Evolutionary conservation across 2,888 invertebrate species (phyloP), one percentile per base, ranked within the genome.

Genomic region (Dioctria linearis): DNA sequence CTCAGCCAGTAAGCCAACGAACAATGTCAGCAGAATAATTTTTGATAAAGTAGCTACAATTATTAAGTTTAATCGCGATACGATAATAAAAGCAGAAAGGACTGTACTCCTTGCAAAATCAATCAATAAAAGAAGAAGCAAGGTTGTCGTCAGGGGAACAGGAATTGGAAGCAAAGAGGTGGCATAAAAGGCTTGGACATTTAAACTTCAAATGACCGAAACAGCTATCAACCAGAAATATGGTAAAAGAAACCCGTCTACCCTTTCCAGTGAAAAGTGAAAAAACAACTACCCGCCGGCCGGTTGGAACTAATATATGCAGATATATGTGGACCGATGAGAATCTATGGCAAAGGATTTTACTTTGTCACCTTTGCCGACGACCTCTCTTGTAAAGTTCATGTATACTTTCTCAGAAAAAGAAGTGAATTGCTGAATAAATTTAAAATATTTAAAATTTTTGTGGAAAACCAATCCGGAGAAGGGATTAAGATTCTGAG

Each of bases 331-430:
- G 59, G 59, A 6, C 59, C 59, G 2, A 59, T 59, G n/a, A 59
- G 59, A 59, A 59, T 59, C 59, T 5, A 6, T 59, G 9, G 63
- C 0, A 63, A 37, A 37, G 0, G n/a, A 13, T 3, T 25, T 25
- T 63, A 63, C 63, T 63, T n/a, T 13, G 63, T 63, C 4, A 63
- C 63, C 63, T 63, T 63, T 37, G 25, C 5, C 3, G 13, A 63
- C 25, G 63, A 63, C 37, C 39, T 25, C 63, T 63, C 63, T 9
- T 25, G 63, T 25, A 25, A 37, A 37, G 25, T 1, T n/a, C 13
- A 4, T 4, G 63, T 63, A 9, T 25, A 4, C n/a, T 63, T 63
- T 11, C 6, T 49, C 11, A 63, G 63, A 25, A 25, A n/a, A 3
- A 63, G 25, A 63, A 37, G 25, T 63, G 63, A 63, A 63, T n/a